phyloP scores from a whole-genome alignment of 1,140 invertebrate genomes.

The Drosophila rufa region DNA sequence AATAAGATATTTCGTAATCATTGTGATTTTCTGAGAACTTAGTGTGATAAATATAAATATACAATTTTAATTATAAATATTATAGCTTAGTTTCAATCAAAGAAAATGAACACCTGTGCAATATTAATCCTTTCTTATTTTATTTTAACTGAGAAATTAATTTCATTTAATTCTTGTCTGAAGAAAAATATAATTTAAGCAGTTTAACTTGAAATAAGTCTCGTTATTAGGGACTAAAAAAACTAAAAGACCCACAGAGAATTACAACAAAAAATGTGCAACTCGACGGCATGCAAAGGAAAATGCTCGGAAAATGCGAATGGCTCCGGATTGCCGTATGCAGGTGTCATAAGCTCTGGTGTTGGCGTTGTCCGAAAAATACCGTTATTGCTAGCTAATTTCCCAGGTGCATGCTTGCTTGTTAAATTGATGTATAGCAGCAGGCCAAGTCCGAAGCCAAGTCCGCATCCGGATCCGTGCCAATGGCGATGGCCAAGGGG shows the following conservation, averaged over 20 bases:
- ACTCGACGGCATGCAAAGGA: not conserved
- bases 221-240: no score
- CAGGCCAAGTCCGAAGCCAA: slow-evolving; percentile 33
- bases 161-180: no score
- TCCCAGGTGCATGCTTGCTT: slow-evolving; percentile 81
- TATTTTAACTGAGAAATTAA: no score
- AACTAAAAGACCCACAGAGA: no score
- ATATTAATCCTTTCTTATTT: no score
- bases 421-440: slow-evolving; percentile 78
- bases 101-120: no score
- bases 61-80: not conserved
- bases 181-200: no score
- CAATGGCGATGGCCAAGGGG: not conserved
- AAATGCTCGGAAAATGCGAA: slow-evolving; percentile 20
- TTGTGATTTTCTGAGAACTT: slow-evolving; percentile 10
- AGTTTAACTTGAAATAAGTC: no score
- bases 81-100: no score
- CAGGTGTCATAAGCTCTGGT: slow-evolving; percentile 45
- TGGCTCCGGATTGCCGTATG: slow-evolving; percentile 4
- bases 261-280: no score
- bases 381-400: slow-evolving; percentile 76
- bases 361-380: slow-evolving; percentile 68
- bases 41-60: slow-evolving; percentile 26
- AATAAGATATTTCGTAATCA: not conserved
- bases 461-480: slow-evolving; percentile 3